These are phyloP conservation scores for Muscidifurax raptorellus DNA, from an alignment of 1,140 invertebrate species.

Conservation along the genomic window DNA sequence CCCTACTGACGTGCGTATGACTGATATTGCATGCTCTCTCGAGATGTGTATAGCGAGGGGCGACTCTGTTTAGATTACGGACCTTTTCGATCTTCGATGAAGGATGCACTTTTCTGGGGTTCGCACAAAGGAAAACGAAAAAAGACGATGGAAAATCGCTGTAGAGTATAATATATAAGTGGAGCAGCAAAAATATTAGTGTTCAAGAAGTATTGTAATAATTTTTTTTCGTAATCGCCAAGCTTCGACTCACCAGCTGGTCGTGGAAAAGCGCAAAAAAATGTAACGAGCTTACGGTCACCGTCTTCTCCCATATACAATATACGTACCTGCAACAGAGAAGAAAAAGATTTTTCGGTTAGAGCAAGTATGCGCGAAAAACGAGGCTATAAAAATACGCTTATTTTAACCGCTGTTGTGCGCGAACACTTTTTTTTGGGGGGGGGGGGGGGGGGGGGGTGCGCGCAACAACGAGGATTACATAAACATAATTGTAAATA, in stretches of 20 bases:
- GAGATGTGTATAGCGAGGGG: neutral
- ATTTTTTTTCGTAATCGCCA: too few relatives aligned
- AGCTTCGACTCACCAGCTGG: neutral
- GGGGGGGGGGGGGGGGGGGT: too few relatives aligned
- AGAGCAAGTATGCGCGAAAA: neutral
- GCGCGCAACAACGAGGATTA: neutral
- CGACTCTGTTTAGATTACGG: conserved; percentile 19
- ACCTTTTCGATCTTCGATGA: neutral
- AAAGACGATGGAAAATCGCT: neutral
- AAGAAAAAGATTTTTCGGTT: neutral
- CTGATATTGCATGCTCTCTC: conserved; percentile 6
- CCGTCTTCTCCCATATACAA: neutral
- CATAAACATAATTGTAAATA: conserved; percentile 2
- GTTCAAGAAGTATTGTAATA: neutral
- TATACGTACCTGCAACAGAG: conserved; percentile 25
- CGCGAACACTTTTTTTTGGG: neutral
- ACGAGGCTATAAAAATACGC: neutral
- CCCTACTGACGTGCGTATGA: conserved; percentile 10
- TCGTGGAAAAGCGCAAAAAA: neutral
- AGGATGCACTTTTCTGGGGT: neutral
- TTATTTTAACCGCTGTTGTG: neutral
- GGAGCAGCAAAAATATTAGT: neutral
- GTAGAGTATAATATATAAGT: neutral
- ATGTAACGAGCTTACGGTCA: neutral
- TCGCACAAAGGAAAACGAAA: neutral